These are phyloP conservation scores for Scortum barcoo DNA, from an alignment of 2,113 vertebrate species.

Conservation along the genomic window DNA sequence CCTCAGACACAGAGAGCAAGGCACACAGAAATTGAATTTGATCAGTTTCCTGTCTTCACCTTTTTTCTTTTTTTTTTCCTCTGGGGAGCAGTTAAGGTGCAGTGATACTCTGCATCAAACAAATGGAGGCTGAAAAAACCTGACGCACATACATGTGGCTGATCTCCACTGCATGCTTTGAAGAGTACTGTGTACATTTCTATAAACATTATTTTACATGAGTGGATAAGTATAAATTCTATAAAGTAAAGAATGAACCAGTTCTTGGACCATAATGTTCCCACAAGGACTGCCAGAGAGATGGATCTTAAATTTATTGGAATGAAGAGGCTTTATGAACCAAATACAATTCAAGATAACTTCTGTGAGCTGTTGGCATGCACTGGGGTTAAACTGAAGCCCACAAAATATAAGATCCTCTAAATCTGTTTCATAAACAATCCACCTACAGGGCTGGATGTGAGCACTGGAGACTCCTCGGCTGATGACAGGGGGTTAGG, in stretches of 20 bases:
- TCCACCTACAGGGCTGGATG: neutral
- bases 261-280: neutral
- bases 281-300: neutral
- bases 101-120: conserved; percentile 12
- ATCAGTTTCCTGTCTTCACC: conserved; percentile 50
- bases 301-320: neutral
- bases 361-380: neutral
- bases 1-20: conserved; percentile 49
- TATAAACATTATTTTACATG: too few relatives aligned
- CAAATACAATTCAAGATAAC: neutral
- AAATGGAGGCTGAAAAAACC: conserved; percentile 19
- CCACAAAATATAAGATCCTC: neutral
- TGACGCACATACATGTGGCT: conserved; percentile 1
- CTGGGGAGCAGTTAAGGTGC: conserved; percentile 34
- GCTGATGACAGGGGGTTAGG: too few relatives aligned
- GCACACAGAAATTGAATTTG: conserved; percentile 47
- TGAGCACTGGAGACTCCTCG: neutral
- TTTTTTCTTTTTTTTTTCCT: conserved; percentile 13
- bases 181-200: neutral
- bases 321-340: neutral
- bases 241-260: neutral
- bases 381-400: neutral
- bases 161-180: neutral
- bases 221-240: too few relatives aligned
- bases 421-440: neutral